phyloP scores from a whole-genome alignment of 92 coral and sea anemone species.

The Nematostella vectensis region DNA sequence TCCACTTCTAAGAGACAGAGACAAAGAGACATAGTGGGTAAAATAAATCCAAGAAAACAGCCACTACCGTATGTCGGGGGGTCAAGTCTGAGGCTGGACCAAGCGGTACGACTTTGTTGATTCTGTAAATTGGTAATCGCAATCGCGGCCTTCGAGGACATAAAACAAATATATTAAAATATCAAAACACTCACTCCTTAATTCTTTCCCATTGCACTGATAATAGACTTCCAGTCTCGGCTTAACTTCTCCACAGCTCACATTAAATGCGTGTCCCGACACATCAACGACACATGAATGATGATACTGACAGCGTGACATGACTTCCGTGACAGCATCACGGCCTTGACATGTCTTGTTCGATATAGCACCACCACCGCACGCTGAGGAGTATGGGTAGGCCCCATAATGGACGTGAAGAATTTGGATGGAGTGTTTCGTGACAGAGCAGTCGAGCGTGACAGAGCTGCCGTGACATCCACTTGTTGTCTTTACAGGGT shows the following conservation, averaged over 20 bases:
- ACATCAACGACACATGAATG: slow-evolving; percentile 22
- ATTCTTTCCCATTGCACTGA: slow-evolving; percentile 41
- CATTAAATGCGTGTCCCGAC: slow-evolving; percentile 10
- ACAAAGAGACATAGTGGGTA: no score
- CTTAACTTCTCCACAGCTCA: slow-evolving; percentile 18
- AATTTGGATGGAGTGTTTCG: slow-evolving; percentile 29
- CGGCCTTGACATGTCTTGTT: slow-evolving; percentile 14
- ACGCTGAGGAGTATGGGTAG: slow-evolving; percentile 20
- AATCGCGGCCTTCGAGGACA: no score
- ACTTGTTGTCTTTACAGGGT: slow-evolving; percentile 7
- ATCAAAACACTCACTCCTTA: slow-evolving; percentile 28
- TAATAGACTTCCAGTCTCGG: slow-evolving; percentile 47
- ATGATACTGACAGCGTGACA: slow-evolving; percentile 35
- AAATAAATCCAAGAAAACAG: no score
- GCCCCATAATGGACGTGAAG: slow-evolving; percentile 29
- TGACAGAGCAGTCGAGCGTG: slow-evolving; percentile 31
- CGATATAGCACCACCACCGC: slow-evolving; percentile 13
- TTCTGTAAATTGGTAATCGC: no score
- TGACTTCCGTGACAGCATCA: slow-evolving; percentile 8
- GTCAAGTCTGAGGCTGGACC: no score
- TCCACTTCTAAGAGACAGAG: no score
- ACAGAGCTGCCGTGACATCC: slow-evolving; percentile 25
- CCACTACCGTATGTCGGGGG: no score
- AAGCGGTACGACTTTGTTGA: no score
- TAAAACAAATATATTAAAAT: background rate